Base-by-base conservation (phyloP, 2,888 invertebrate species). In the Torymus texanus region DNA sequence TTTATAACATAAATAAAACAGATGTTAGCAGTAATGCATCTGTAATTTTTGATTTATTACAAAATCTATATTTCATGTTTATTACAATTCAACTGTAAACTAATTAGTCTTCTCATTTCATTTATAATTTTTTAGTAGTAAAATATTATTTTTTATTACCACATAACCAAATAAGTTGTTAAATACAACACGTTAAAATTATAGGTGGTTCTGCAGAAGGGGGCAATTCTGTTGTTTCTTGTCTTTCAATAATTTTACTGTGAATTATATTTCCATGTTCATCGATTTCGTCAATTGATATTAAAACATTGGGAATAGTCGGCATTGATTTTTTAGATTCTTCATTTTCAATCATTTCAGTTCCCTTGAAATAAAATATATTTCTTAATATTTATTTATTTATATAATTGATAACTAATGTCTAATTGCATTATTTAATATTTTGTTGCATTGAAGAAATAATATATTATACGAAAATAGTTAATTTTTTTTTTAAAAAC, bases 231-330 rank as follows among this genome's bases (percentile, higher is more conserved):
- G 83, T 88, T 2, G 88, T 90, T 86, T 92, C 91, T 82, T 92
- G 91, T 2, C 93, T 92, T 81, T 93, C 91, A 12, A 94, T 91
- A 13, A 92, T 89, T 86, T 93, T 91, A 0, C 92, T 92, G 77
- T 92, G 92, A 29, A 94, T 91, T 83, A 94, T 91, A 86, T 94
- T 94, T 0, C 94, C 95, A 63, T 92, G 88, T 16, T 92, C 92
- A 84, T 94, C 94, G 0, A 94, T 91, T 86, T 94, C 94, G 79
- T 93, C 93, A 87, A 94, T 93, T 0, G 92, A 92, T 81, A 94
- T 94, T 81, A 94, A 91, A 55, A 94, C 92, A 71, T 63, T 71
- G 29, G 67, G 80, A 70, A 75, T 67, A 10, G 77, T 61, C 18
- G 80, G 74, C 77, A 75, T 71, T 11, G 78, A 79, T 66, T 77